Percentiles rank a stretch among this genome's conserved stretches.
phyloP scores from a whole-genome alignment of 1,140 invertebrate genomes.

The Wasmannia auropunctata region DNA sequence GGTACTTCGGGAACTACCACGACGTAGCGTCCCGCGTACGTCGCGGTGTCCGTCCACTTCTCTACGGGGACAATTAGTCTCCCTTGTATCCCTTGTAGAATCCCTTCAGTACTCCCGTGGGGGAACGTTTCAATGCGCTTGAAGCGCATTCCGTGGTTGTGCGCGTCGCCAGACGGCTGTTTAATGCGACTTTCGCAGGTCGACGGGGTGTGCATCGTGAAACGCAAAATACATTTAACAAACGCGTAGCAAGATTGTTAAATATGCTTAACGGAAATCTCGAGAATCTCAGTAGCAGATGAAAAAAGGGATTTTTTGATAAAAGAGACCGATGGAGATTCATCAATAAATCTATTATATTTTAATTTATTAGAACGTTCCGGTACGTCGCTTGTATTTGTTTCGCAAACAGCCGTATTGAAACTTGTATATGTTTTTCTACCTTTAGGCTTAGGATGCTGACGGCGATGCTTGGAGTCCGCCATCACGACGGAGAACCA shows the following conservation, averaged over 20 bases:
- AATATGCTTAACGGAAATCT: neutral
- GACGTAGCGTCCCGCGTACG: conserved; percentile 3
- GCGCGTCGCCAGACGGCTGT: neutral
- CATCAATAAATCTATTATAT: neutral
- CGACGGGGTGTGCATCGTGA: neutral
- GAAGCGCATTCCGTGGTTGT: conserved; percentile 17
- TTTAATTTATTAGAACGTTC: neutral
- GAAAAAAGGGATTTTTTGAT: neutral
- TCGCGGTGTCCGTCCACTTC: conserved; percentile 46
- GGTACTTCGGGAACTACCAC: conserved; percentile 56
- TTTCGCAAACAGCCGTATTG: neutral
- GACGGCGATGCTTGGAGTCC: conserved; percentile 87
- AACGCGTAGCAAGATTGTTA: neutral
- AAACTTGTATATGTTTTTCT: conserved; percentile 40
- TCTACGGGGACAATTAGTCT: conserved; percentile 75
- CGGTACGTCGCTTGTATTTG: neutral
- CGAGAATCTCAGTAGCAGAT: neutral
- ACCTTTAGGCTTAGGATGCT: conserved; percentile 87
- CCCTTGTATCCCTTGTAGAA: conserved; percentile 35
- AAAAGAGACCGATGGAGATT: neutral
- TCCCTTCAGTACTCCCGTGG: neutral
- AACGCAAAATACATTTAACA: neutral
- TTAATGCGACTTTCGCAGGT: conserved; percentile 3
- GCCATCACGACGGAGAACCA: conserved; percentile 97
- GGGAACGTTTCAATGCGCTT: conserved; percentile 25